Base-by-base conservation (phyloP, 2,888 invertebrate species). In the Oligia fasciuncula region DNA sequence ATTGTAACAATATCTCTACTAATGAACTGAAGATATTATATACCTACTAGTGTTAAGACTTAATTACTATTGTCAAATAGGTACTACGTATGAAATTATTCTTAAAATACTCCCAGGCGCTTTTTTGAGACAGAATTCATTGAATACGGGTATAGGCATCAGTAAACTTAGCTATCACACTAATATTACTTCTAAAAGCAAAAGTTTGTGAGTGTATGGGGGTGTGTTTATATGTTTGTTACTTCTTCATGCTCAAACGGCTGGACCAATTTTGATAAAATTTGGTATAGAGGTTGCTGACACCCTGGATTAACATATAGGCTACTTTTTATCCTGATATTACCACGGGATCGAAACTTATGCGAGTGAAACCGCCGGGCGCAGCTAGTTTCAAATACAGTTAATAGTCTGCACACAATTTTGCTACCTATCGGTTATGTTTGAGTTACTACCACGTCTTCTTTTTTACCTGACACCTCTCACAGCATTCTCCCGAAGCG, bases 401-500 rank as follows among this genome's bases (percentile, higher is more conserved):
- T 29, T 68, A 5, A 19, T 63, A 17, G 29, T 35, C 3, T 17
- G 17, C 14, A 19, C 11, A 35, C 8, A 23, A 23, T 23, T 51
- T 46, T 9, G 9, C 9, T 40, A 19, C 6, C 8, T 17, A 43
- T 46, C 2, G 43, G n/a, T 46, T 68, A 14, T n/a, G 17, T 29
- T 29, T 35, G 4, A 51, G 54, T 23, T n/a, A n/a, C n/a, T 3
- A 71, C n/a, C 5, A 71, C 0, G 3, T 57, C n/a, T n/a, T 17
- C 46, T 6, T 19, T 6, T 96, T 97, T 96, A 99, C 99, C 97
- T 98, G 98, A 95, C 99, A 99, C 91, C 98, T 97, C 86, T 98
- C 98, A 94, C 99, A 99, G 96, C 99, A 99, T 81, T 98, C 98
- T 13, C 99, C 99, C 57, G 98, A 97, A 73, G 99, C 99, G 94